Conservation (phyloP, 2,888 invertebrate genomes). For the Eurytoma adleriae region DNA sequence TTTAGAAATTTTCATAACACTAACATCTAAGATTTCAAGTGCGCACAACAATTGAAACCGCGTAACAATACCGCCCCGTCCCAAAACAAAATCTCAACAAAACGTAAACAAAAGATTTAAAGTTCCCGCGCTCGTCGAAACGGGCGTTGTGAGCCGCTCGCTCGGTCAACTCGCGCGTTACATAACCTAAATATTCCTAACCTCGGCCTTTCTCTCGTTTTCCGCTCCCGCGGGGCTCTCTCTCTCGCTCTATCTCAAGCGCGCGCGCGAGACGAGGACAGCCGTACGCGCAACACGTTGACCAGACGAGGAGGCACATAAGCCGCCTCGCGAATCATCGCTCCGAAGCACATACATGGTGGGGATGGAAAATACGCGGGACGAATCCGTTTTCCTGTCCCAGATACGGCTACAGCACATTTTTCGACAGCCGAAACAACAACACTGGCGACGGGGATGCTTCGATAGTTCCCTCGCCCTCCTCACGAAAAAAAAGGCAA, state of each 20-base stretch:
- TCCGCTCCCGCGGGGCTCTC: neutral
- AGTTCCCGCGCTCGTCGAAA: slow-evolving; percentile 32
- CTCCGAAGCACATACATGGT: slow-evolving; percentile 4
- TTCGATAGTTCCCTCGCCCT: too few relatives aligned
- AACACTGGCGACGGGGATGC: neutral
- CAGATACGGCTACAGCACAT: slow-evolving; percentile 2
- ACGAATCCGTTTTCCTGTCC: slow-evolving; percentile 59
- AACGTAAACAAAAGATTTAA: slow-evolving; percentile 27
- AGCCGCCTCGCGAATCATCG: neutral
- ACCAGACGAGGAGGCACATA: slow-evolving; percentile 23
- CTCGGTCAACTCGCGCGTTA: slow-evolving; percentile 61
- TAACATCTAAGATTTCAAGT: neutral
- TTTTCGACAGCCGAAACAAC: slow-evolving; percentile 14
- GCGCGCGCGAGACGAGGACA: neutral
- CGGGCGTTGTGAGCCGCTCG: too few relatives aligned
- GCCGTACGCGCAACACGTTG: slow-evolving; percentile 20
- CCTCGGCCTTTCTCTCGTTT: slow-evolving; percentile 60
- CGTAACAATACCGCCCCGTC: neutral
- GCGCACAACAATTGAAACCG: neutral
- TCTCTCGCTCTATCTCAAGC: slow-evolving; percentile 8
- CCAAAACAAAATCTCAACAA: neutral
- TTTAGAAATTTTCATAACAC: too few relatives aligned
- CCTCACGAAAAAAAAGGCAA: neutral
- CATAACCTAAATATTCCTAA: slow-evolving; percentile 72
- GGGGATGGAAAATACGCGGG: slow-evolving; percentile 71